Evolutionary conservation across 2,888 invertebrate species (phyloP).

Genomic region (Rhopalosiphum nymphaeae): DNA sequence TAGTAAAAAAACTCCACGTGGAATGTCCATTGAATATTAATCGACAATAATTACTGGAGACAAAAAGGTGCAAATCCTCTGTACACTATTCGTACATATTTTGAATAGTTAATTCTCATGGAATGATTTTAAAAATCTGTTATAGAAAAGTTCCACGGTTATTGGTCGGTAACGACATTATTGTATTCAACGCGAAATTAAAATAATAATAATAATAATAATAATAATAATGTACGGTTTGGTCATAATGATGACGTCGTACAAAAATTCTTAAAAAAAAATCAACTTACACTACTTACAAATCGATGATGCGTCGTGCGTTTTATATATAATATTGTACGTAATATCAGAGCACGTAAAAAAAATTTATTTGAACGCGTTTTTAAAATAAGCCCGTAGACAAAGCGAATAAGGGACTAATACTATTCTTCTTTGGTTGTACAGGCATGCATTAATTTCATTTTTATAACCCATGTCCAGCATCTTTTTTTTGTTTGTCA

Average conservation of each 20-base stretch:
- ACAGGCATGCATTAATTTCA: neutral
- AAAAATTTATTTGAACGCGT: neutral
- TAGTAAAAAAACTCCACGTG: neutral
- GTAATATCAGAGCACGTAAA: neutral
- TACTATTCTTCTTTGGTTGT: neutral
- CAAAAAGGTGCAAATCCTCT: neutral
- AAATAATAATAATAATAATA: constrained; percentile 11
- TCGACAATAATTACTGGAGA: neutral
- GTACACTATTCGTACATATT: neutral
- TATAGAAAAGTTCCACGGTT: neutral
- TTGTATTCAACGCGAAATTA: neutral
- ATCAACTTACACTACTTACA: neutral
- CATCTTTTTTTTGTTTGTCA: neutral
- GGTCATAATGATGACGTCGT: neutral
- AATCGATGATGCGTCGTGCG: neutral
- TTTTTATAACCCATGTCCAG: neutral
- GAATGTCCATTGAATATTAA: neutral
- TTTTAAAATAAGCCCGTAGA: neutral
- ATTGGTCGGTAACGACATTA: neutral
- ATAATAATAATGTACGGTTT: neutral
- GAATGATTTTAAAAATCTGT: neutral
- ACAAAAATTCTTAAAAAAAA: neutral
- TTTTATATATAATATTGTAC: neutral
- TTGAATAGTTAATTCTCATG: neutral
- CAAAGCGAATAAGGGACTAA: neutral